These are phyloP conservation scores for Venturia canescens DNA, from an alignment of 1,140 invertebrate genomes.

Conservation along the genomic window DNA sequence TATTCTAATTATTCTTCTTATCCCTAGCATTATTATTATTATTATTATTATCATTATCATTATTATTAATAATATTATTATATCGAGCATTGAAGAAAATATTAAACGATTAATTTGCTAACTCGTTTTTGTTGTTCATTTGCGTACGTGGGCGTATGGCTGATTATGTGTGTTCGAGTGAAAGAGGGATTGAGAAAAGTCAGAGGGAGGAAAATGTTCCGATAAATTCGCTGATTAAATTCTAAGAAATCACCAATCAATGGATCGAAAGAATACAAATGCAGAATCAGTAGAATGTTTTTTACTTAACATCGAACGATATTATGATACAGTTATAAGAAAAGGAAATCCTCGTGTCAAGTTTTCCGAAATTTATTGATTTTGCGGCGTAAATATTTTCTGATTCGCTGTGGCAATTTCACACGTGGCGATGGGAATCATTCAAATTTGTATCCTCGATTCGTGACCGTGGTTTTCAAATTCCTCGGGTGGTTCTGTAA, in stretches of 20 bases:
- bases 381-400: too few species aligned
- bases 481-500: too few species aligned
- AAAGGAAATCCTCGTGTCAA: too few species aligned
- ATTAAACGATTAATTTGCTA: constrained; percentile 44
- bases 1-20: too few species aligned
- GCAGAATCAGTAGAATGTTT: constrained; percentile 2
- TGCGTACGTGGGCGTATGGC: not conserved
- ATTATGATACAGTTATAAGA: constrained; percentile 4
- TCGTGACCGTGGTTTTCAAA: too few species aligned
- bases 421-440: too few species aligned
- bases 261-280: not conserved
- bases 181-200: constrained; percentile 16
- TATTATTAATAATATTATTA: constrained; percentile 57
- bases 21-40: too few species aligned
- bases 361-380: too few species aligned
- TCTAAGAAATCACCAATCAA: constrained; percentile 24
- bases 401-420: too few species aligned
- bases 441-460: too few species aligned
- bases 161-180: not conserved
- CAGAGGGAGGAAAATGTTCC: constrained; percentile 37
- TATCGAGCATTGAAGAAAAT: constrained; percentile 61
- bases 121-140: constrained; percentile 6
- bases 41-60: constrained; percentile 59
- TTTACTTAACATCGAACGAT: not conserved
- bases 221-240: constrained; percentile 53